A percentile compares a stretch with the other conserved stretches of the same genome.
Conservation (phyloP, 1,140 invertebrate species). For the Pseudomyrmex gracilis region DNA sequence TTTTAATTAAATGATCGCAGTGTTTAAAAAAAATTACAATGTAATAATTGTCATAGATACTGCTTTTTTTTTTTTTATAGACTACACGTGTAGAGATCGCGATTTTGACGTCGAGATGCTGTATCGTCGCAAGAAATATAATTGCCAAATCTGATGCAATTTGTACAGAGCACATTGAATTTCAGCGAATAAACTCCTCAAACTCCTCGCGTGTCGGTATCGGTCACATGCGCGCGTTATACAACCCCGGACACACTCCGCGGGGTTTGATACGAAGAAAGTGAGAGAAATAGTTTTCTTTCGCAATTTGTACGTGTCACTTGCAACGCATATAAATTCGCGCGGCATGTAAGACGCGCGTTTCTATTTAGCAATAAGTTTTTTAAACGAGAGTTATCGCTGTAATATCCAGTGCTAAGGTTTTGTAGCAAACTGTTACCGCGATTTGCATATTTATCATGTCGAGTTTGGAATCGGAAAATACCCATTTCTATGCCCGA, state of each 20-base stretch:
- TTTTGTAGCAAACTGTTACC: slow-evolving; percentile 54
- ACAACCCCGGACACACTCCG: too few relatives aligned
- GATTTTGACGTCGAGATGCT: too few relatives aligned
- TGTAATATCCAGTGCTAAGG: slow-evolving; percentile 45
- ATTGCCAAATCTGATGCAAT: too few relatives aligned
- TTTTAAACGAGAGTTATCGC: slow-evolving; percentile 54
- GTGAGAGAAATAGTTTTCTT: slow-evolving; percentile 46
- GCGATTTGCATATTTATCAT: slow-evolving; percentile 60
- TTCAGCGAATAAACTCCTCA: too few relatives aligned
- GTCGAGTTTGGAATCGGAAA: slow-evolving; percentile 54
- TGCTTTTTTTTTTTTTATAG: too few relatives aligned
- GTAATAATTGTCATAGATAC: too few relatives aligned
- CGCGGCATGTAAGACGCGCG: slow-evolving; percentile 16
- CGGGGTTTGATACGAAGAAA: slow-evolving; percentile 12
- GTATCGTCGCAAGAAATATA: too few relatives aligned
- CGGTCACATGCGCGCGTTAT: not conserved
- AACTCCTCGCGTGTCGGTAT: not conserved
- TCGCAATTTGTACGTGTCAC: slow-evolving; percentile 43
- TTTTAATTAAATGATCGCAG: too few relatives aligned
- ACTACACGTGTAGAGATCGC: too few relatives aligned
- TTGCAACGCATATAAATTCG: slow-evolving; percentile 44
- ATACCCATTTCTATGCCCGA: slow-evolving; percentile 56
- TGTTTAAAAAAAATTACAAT: too few relatives aligned
- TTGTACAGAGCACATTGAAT: too few relatives aligned
- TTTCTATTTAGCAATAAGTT: slow-evolving; percentile 56